Evolutionary conservation across 2,797 vertebrate species (phyloP).

Genomic region (Parotocinclus haroldoi): DNA sequence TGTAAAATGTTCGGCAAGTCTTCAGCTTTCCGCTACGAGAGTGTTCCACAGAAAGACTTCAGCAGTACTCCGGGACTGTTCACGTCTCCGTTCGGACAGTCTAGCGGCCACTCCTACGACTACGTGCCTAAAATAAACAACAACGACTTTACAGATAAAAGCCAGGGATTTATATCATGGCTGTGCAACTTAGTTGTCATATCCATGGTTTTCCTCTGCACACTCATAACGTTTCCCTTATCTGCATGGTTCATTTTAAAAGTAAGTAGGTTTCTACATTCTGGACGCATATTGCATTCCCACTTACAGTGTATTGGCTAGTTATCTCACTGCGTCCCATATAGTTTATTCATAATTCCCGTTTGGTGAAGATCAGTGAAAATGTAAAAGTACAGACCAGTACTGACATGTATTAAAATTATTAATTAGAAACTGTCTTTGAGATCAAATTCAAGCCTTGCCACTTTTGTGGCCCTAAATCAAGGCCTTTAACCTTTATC

Average conservation of each 20-base stretch:
- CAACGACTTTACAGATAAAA: conserved; percentile 70
- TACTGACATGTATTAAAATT: too few species aligned
- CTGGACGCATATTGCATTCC: not conserved
- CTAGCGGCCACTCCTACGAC: conserved; percentile 68
- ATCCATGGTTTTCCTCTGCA: conserved; percentile 74
- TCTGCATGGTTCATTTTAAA: conserved; percentile 88
- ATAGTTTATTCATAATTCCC: too few species aligned
- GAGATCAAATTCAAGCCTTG: too few species aligned
- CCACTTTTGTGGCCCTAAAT: too few species aligned
- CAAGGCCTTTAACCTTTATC: too few species aligned
- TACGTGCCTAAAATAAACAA: conserved; percentile 67
- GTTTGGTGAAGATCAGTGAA: too few species aligned
- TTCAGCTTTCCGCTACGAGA: conserved; percentile 66
- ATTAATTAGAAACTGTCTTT: too few species aligned
- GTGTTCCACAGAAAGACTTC: conserved; percentile 69
- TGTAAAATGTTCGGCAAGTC: conserved; percentile 65
- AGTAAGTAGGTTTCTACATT: conserved; percentile 61
- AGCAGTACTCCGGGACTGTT: conserved; percentile 69
- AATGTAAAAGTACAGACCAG: too few species aligned
- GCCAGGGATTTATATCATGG: conserved; percentile 79
- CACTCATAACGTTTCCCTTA: conserved; percentile 81
- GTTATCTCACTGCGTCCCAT: not conserved
- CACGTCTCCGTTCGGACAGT: conserved; percentile 52
- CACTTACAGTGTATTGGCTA: too few species aligned
- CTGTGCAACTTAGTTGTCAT: conserved; percentile 80